Percentiles rank a stretch among this genome's conserved stretches.
Evolutionary conservation across 1,140 invertebrate species (phyloP).

Genomic region (Cotesia vestalis): DNA sequence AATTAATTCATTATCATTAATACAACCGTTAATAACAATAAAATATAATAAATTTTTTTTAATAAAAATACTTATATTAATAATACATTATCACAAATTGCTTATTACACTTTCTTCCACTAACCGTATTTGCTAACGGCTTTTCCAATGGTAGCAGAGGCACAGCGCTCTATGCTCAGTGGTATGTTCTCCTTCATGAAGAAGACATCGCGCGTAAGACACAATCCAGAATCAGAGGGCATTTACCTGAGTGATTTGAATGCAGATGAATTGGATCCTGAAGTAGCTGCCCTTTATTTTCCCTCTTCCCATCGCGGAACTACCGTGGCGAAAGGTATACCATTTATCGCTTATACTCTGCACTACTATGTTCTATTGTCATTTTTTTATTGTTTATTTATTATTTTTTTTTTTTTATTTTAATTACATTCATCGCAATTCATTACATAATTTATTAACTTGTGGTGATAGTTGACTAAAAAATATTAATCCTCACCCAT

Average conservation of each 20-base stretch:
- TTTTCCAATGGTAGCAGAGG: slow-evolving; percentile 62
- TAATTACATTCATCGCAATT: background rate
- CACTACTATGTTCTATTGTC: slow-evolving; percentile 27
- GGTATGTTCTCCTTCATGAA: slow-evolving; percentile 95
- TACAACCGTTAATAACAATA: background rate
- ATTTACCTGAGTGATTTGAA: slow-evolving; percentile 95
- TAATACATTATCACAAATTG: slow-evolving; percentile 24
- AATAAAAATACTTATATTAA: slow-evolving; percentile 16
- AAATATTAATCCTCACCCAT: background rate
- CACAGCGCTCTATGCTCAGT: slow-evolving; percentile 81
- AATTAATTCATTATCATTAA: background rate
- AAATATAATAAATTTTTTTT: background rate
- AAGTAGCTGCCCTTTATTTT: slow-evolving; percentile 90
- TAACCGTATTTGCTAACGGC: slow-evolving; percentile 50
- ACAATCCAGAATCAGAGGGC: slow-evolving; percentile 78
- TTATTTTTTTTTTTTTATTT: slow-evolving; percentile 18
- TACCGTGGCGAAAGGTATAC: slow-evolving; percentile 54
- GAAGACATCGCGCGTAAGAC: slow-evolving; percentile 74
- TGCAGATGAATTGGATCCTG: slow-evolving; percentile 87
- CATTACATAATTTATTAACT: slow-evolving; percentile 16
- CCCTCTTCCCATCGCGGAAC: slow-evolving; percentile 66
- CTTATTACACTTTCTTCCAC: slow-evolving; percentile 42
- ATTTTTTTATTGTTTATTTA: slow-evolving; percentile 32
- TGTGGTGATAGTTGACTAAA: slow-evolving; percentile 3
- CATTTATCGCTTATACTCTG: slow-evolving; percentile 35